Conservation (phyloP, 2,888 invertebrate species). For the Eustalomyia histrio region DNA sequence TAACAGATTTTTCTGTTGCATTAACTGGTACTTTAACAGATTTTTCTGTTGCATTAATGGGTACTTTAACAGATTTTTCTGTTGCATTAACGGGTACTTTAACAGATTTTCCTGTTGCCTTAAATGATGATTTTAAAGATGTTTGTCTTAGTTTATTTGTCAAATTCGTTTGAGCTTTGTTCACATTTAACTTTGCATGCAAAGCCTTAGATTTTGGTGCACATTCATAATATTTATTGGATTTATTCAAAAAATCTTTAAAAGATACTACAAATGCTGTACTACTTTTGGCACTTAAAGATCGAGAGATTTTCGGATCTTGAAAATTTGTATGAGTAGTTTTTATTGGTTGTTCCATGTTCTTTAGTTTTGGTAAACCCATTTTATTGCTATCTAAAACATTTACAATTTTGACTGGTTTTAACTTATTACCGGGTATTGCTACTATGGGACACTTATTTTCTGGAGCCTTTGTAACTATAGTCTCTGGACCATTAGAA, state of each 20-base stretch:
- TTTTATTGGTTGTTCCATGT: neutral
- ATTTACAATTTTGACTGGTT: neutral
- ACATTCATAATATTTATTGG: neutral
- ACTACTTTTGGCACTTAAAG: neutral
- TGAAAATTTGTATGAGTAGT: neutral
- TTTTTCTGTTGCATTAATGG: neutral
- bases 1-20: too few species aligned
- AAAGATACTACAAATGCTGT: neutral
- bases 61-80: neutral
- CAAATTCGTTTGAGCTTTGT: neutral
- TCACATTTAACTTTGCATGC: too few species aligned
- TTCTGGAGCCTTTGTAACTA: constrained; percentile 12
- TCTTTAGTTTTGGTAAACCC: neutral
- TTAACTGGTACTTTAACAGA: neutral
- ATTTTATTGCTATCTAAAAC: neutral
- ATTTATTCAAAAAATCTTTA: neutral
- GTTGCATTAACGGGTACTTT: neutral
- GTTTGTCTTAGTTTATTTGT: too few species aligned
- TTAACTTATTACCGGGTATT: neutral
- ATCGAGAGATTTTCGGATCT: neutral
- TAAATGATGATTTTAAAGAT: neutral
- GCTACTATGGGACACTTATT: constrained; percentile 16
- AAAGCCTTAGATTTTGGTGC: neutral
- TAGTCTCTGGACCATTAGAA: constrained; percentile 33
- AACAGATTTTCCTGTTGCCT: neutral